Evolutionary conservation across 37 sponge, comb jelly and placozoan genomes (phyloP).

Genomic region (Oopsacas minuta): DNA sequence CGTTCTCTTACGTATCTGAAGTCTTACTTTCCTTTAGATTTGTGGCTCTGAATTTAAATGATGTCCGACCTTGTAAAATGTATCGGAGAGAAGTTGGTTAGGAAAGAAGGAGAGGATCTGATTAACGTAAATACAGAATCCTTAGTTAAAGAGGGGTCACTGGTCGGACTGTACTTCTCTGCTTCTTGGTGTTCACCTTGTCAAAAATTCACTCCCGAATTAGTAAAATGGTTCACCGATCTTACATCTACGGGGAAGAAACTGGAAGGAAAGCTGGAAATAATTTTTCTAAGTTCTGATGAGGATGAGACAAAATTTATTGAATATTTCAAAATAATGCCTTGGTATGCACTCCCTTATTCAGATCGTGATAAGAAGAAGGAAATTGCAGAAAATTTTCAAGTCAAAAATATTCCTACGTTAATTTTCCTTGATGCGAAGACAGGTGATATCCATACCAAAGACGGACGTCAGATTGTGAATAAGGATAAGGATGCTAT

Average conservation of each 20-base stretch:
- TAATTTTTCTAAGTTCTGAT: slow-evolving; percentile 83
- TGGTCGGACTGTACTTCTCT: slow-evolving; percentile 61
- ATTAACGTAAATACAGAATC: background rate
- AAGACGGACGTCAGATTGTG: slow-evolving; percentile 66
- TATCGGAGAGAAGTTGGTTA: background rate
- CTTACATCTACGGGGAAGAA: slow-evolving; percentile 23
- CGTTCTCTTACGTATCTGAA: too few species aligned
- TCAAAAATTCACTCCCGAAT: slow-evolving; percentile 54
- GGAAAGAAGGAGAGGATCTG: background rate
- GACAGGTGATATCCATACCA: slow-evolving; percentile 40
- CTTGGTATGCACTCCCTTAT: slow-evolving; percentile 72
- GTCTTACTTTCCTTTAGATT: too few species aligned
- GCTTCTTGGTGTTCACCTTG: slow-evolving; percentile 83
- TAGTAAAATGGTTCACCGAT: slow-evolving; percentile 53
- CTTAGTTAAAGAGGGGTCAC: background rate
- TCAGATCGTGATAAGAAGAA: slow-evolving; percentile 61
- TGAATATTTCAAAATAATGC: slow-evolving; percentile 68
- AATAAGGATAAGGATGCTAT: slow-evolving; percentile 50
- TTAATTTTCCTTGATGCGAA: slow-evolving; percentile 55
- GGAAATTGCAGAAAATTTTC: slow-evolving; percentile 39
- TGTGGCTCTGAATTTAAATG: too few species aligned
- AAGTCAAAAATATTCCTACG: slow-evolving; percentile 69
- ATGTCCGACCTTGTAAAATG: background rate
- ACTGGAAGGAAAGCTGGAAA: slow-evolving; percentile 52
- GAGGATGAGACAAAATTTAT: slow-evolving; percentile 39